These are phyloP conservation scores for Carduelis carduelis DNA, from an alignment of 2,797 vertebrate genomes.

Conservation along the genomic window DNA sequence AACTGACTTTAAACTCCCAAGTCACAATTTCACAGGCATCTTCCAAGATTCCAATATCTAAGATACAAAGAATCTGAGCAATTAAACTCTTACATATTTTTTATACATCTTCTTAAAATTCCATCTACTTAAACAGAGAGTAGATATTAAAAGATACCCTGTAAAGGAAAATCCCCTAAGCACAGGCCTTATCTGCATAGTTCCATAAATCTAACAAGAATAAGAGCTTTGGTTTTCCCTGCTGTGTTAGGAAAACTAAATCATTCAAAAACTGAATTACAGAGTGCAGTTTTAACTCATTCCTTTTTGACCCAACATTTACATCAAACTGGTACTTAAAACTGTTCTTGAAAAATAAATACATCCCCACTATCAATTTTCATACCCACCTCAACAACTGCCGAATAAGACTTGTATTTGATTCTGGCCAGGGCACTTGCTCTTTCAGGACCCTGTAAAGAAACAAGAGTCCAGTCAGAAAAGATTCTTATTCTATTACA, in stretches of 20 bases:
- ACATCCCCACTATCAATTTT: background rate
- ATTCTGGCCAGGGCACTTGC: conserved; percentile 84
- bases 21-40: background rate
- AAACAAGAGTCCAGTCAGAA: background rate
- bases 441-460: conserved; percentile 81
- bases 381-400: conserved; percentile 80
- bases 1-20: background rate
- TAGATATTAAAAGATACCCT: background rate
- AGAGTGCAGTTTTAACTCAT: background rate
- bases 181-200: background rate
- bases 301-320: background rate
- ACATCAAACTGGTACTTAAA: background rate
- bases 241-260: background rate
- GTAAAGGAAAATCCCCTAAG: background rate
- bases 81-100: background rate
- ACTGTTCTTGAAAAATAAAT: background rate
- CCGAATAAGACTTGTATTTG: conserved; percentile 86
- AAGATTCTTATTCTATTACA: background rate
- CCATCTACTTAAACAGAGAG: background rate
- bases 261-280: background rate
- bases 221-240: background rate
- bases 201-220: background rate
- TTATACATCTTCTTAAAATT: background rate
- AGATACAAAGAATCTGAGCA: background rate
- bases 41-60: background rate